Evolutionary conservation across 2,797 vertebrate genomes (phyloP), one percentile per base, ranked within the genome.

Genomic region (Pygocentrus nattereri): DNA sequence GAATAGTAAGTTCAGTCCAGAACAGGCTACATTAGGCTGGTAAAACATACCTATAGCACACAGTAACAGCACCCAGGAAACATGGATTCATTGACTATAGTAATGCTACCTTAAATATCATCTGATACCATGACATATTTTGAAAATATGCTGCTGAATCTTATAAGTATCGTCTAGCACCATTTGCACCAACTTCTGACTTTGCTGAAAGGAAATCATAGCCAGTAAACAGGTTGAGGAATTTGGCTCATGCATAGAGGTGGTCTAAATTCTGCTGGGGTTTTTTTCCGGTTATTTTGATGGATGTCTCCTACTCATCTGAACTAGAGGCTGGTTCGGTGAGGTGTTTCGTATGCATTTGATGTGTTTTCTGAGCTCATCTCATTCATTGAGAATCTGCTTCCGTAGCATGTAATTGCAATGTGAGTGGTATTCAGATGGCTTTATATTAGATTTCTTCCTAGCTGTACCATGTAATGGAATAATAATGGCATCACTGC

Each of bases 381-480:
- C 23, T 30, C 11, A 19, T 27, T 50, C 18, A 71, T 34, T 47
- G 41, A 47, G 44, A 69, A 69, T 13, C 38, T 50, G 25, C 47
- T 50, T 50, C 13, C 16, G 15, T 50, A 70, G 68, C 31, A 49
- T 49, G 47, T 70, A 49, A 47, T 70, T 70, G 25, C 47, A 50
- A 23, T 71, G 69, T 71, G 25, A 27, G 69, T 30, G 47, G 25
- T 30, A 71, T 71, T 52, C 69, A 71, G 47, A 25, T 30, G 25
- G 16, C 5, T 50, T 18, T 30, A 27, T 52, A 50, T 50, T 49
- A 25, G 69, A 50, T 52, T 52, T 52, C 25, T 6, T 34, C 30
- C 25, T n/a, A 16, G 19, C n/a, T 16, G 31, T 68, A 68, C 21
- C n/a, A 49, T 71, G 47, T 30, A 70, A 49, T 70, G 47, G 23